These are phyloP conservation scores for Manis pentadactyla DNA, from an alignment of 2,797 vertebrate species.

Conservation along the genomic window DNA sequence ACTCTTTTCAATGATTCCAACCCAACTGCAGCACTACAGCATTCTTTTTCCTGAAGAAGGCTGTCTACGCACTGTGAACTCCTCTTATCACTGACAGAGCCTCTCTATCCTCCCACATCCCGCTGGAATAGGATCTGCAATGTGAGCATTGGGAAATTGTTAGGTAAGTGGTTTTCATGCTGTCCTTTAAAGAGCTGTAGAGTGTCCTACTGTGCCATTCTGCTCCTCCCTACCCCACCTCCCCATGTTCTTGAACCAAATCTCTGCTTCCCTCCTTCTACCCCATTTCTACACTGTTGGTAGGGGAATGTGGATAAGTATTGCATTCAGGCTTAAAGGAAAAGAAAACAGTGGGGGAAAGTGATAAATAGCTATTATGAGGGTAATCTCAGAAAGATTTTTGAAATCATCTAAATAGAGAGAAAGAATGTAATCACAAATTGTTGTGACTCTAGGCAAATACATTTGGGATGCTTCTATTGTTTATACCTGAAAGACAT, in stretches of 20 bases:
- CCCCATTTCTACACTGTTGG: neutral
- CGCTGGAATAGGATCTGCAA: neutral
- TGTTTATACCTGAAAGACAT: neutral
- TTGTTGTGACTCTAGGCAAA: no score
- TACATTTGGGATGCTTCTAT: neutral
- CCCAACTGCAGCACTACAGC: neutral
- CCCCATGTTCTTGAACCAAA: neutral
- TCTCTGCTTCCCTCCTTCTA: neutral
- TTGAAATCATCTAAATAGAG: neutral
- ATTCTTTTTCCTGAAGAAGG: neutral
- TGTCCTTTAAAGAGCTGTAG: neutral
- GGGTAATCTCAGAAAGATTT: neutral
- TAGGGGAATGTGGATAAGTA: neutral
- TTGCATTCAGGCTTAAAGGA: neutral
- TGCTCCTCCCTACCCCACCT: fast-evolving
- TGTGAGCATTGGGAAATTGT: neutral
- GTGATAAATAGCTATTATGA: neutral
- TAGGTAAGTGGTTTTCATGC: neutral
- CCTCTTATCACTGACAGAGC: neutral
- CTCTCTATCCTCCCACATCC: neutral
- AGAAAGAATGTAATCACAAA: neutral
- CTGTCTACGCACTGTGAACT: neutral
- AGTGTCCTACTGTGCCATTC: neutral
- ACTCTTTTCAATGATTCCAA: neutral
- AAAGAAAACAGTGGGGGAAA: neutral